Evolutionary conservation across 2,888 invertebrate species (phyloP).

Genomic region (Drosophila helvetica): DNA sequence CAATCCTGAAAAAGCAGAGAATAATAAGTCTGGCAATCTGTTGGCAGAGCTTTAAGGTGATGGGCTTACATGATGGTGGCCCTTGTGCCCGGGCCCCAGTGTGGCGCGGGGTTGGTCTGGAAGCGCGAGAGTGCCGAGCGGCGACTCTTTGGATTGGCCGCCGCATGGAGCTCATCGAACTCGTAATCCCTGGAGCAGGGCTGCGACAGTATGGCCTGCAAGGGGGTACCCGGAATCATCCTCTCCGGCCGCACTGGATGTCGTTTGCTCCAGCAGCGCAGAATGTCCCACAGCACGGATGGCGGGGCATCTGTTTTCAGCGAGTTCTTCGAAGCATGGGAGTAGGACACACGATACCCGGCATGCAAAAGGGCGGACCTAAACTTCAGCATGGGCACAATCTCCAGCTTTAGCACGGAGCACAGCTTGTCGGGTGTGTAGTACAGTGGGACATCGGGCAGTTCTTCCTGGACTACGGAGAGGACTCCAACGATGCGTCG

Average conservation of each 20-base stretch:
- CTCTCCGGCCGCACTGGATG: slow-evolving; percentile 88
- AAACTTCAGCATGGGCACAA: slow-evolving; percentile 88
- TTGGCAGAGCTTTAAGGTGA: too few species aligned
- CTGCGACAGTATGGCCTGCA: slow-evolving; percentile 85
- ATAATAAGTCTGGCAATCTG: neutral
- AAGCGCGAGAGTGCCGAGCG: slow-evolving; percentile 90
- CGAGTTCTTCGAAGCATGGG: slow-evolving; percentile 94
- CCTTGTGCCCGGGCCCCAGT: slow-evolving; percentile 96
- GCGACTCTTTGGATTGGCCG: slow-evolving; percentile 92
- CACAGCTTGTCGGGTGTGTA: slow-evolving; percentile 92
- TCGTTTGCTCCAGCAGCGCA: slow-evolving; percentile 90
- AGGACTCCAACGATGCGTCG: slow-evolving; percentile 92
- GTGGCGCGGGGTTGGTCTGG: slow-evolving; percentile 92
- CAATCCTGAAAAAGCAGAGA: slow-evolving; percentile 84
- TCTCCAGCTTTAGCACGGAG: slow-evolving; percentile 88
- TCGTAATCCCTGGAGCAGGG: slow-evolving; percentile 84
- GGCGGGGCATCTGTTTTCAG: slow-evolving; percentile 97
- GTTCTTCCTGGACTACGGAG: slow-evolving; percentile 92
- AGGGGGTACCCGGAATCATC: slow-evolving; percentile 83
- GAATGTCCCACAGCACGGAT: slow-evolving; percentile 94
- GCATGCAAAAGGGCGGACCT: slow-evolving; percentile 96
- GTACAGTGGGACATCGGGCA: slow-evolving; percentile 93
- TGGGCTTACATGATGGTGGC: slow-evolving; percentile 89
- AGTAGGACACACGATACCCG: slow-evolving; percentile 95
- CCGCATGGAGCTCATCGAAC: slow-evolving; percentile 84